Base-by-base conservation (phyloP, 2,113 vertebrate species). In the Colaptes auratus region DNA sequence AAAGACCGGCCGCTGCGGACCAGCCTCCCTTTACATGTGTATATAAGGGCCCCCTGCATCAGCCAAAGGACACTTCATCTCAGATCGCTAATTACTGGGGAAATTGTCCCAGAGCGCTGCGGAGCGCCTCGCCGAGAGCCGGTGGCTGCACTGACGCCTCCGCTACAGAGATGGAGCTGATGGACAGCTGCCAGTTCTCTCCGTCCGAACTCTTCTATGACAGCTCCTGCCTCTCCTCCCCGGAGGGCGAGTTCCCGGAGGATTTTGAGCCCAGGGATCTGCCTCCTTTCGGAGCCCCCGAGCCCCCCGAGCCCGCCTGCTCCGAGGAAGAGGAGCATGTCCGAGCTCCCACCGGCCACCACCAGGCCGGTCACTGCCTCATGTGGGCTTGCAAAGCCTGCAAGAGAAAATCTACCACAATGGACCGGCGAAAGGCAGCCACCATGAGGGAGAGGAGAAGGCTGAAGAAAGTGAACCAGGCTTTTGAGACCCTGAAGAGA, bases 351-450 rank as follows among this genome's bases (percentile, higher is more conserved):
- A 98, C 97, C 0, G 98, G 98, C 76, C 99, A 98, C 82, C 99
- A 99, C 93, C 99, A 99, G 97, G 98, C 98, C 2, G 99, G 99
- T 19, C 99, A 98, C 96, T 99, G 99, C 96, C 99, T 99, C 82
- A 97, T 99, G 97, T 99, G 99, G 99, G 99, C 99, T 95, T 99
- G 99, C 97, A 99, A 99, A 97, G 99, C 99, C 13, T 99, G 99
- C 96, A 99, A 99, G 94, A 98, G 98, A 78, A 99, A 99, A 95
- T 98, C 99, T 83, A 99, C 98, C 96, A 99, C 98, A 11, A 98
- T 98, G 97, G 99, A 99, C 96, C 98, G 99, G 66, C 91, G 99
- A 44, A 98, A 98, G 95, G 99, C 99, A 1, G 99, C 99, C 97
- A 99, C 99, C 76, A 99, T 99, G 99, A 98, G 99, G 2, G 99